Base-by-base conservation (phyloP, 2,797 vertebrate genomes). In the Gallinago nigripennis region DNA sequence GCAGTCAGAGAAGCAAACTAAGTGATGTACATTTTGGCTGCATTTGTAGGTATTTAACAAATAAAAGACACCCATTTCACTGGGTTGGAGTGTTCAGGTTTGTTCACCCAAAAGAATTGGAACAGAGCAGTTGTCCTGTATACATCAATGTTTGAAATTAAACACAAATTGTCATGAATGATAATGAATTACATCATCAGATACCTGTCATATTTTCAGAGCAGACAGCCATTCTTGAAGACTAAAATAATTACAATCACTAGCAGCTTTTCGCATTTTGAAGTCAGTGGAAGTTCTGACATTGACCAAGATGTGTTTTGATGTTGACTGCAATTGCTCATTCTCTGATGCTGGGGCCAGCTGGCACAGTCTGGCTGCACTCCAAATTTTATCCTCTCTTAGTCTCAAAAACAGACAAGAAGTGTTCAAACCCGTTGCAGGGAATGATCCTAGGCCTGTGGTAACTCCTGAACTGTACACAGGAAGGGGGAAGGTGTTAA, bases 1-100 rank as follows among this genome's bases (percentile, higher is more conserved):
- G 58, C 19, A 78, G 72, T 90, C 66, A 82, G 77, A 70, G 84
- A 65, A 72, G 63, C 80, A 94, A 94, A 91, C 76, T 84, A 72
- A 87, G 39, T 53, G 80, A 64, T 75, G 54, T 79, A 90, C 88
- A 86, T 90, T 91, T 91, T 83, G 77, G 43, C 69, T 86, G 43
- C 50, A 63, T 86, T 91, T 94, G 46, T 92, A 78, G 73, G 78
- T 88, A 94, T 72, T 92, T 93, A 91, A 45, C 80, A 91, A 86
- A 81, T 51, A 71, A 81, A 90, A 91, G 41, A 25, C 48, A 80
- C 69, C 54, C 35, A 41, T 93, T 82, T 92, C 63, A 56, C 1
- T 16, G 35, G 37, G 13, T 65, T 82, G 73, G 21, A 72, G 39
- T 69, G 77, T 84, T 90, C 58, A 76, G 20, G 50, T 88, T 92